Conservation (phyloP, 2,888 invertebrate species). For the Acleris laterana region DNA sequence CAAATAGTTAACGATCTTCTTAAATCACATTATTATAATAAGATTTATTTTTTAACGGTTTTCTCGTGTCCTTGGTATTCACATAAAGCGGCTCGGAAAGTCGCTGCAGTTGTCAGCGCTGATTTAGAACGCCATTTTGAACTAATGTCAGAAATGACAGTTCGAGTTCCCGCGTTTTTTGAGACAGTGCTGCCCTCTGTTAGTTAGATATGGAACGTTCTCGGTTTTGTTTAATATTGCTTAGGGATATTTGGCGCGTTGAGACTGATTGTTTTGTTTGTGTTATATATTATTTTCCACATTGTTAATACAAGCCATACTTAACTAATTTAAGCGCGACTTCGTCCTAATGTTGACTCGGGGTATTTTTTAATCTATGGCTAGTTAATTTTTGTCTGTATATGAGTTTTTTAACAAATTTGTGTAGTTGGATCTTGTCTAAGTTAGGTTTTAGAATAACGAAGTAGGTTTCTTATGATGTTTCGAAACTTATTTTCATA, state of each 20-base stretch:
- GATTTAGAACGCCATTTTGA: neutral
- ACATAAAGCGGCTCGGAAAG: conserved; percentile 12
- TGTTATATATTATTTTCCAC: conserved; percentile 79
- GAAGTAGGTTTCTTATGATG: conserved; percentile 68
- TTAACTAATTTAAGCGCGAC: conserved; percentile 56
- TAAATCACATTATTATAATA: conserved; percentile 28
- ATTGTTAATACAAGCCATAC: conserved; percentile 65
- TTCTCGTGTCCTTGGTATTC: conserved; percentile 19
- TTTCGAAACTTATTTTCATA: conserved; percentile 67
- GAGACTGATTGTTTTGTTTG: conserved; percentile 85
- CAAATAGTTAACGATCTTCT: conserved; percentile 36
- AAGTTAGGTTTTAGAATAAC: conserved; percentile 73
- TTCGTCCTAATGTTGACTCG: conserved; percentile 57
- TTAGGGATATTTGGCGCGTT: conserved; percentile 76
- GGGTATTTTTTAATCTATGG: conserved; percentile 62
- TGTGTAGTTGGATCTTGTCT: conserved; percentile 77
- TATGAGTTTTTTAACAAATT: conserved; percentile 76
- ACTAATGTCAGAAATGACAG: neutral
- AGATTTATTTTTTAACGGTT: conserved; percentile 28
- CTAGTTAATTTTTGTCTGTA: conserved; percentile 82
- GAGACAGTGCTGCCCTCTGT: conserved; percentile 12
- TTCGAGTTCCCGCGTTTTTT: neutral
- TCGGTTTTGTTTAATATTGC: conserved; percentile 66
- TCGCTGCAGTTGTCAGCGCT: conserved; percentile 23
- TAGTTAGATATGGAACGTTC: conserved; percentile 44